Base-by-base conservation (phyloP, 1,140 invertebrate genomes). In the Hylaeus anthracinus region DNA sequence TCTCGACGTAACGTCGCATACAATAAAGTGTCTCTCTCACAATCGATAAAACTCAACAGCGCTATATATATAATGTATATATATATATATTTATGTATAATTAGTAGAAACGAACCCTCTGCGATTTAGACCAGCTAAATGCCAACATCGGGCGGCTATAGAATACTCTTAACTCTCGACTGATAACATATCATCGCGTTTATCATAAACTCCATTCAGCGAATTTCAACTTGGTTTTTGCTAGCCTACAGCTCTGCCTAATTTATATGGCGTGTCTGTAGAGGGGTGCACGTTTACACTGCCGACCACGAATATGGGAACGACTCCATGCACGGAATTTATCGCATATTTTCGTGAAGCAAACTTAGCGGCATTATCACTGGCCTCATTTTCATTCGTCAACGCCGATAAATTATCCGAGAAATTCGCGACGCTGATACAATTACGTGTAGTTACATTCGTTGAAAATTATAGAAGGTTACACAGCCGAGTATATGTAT, bases 51-150 rank as follows among this genome's bases (percentile, higher is more conserved):
- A 86, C 65, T 87, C 79, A 87, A 88, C 82, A 84, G 80, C 73
- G 55, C 84, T 86, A 77, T 77, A 39, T 56, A 26, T 26, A 26
- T 26, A 26, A 26, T 26, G 26, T 26, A 26, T 26, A 65, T 75
- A 45, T 74, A 55, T 76, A 37, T 55, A 26, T 73, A 63, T 64
- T 64, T 74, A 69, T 63, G 61, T 79, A 79, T 83, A 76, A 86
- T 86, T 81, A 82, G 72, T 86, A 86, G 80, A 85, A 88, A 86
- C 83, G 72, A 83, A 88, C 86, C 88, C 86, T 88, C 72, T 86
- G 88, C 77, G 67, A 88, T 90, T 90, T 90, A 90, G 90, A 86
- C 90, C 90, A 90, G 89, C 90, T 90, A 90, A 90, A 90, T 89
- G 75, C 76, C 67, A 81, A 86, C 74, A 87, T 86, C 66, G 81